Percentiles rank a stretch among this genome's conserved stretches.
Conservation (phyloP, 64 coral and sea anemone species). For the Exaiptasia diaphana region DNA sequence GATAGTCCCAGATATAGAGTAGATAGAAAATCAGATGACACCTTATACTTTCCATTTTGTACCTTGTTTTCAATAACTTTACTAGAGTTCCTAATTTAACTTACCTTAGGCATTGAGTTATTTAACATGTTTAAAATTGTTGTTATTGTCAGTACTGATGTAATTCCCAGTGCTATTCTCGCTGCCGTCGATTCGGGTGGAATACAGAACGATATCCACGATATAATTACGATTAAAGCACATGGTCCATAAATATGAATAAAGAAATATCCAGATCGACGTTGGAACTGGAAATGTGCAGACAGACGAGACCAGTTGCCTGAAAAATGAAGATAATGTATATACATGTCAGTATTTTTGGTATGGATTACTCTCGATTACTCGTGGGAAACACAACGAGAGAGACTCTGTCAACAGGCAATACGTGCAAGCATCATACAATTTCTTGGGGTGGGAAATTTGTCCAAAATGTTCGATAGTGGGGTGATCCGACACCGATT, state of each 20-base stretch:
- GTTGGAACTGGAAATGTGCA: constrained; percentile 54
- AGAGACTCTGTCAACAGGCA: too few relatives aligned
- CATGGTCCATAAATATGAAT: constrained; percentile 95
- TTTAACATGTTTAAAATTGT: constrained; percentile 90
- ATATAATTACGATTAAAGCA: constrained; percentile 89
- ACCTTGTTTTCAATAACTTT: too few relatives aligned
- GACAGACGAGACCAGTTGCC: constrained; percentile 86
- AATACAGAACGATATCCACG: constrained; percentile 99
- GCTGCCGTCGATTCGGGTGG: constrained; percentile 89
- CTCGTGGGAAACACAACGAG: background rate
- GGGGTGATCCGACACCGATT: too few relatives aligned
- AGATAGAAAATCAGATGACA: too few relatives aligned
- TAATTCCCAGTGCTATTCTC: constrained; percentile 81
- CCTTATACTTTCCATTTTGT: too few relatives aligned
- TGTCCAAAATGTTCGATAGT: too few relatives aligned
- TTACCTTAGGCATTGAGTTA: constrained; percentile 89
- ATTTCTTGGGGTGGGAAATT: too few relatives aligned
- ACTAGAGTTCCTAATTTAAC: too few relatives aligned
- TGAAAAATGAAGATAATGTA: constrained; percentile 15
- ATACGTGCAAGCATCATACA: too few relatives aligned
- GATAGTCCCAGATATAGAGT: too few relatives aligned
- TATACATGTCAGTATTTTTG: background rate
- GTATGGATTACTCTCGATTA: background rate
- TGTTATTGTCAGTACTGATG: constrained; percentile 79
- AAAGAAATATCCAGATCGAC: constrained; percentile 85